These are phyloP conservation scores for Drosophila pseudoananassae DNA, from an alignment of 1,140 invertebrate species.

Conservation along the genomic window DNA sequence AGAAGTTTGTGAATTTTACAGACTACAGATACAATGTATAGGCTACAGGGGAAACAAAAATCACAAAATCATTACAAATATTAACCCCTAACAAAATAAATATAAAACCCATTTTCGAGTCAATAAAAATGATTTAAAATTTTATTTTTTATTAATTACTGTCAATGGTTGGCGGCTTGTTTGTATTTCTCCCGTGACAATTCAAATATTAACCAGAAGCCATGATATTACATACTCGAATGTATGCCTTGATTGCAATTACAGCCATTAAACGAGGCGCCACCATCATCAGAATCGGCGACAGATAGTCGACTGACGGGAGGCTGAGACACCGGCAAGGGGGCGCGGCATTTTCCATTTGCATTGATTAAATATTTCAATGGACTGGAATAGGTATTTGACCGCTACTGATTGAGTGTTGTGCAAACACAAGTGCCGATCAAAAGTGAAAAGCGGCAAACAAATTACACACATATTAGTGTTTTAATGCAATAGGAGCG, in stretches of 20 bases:
- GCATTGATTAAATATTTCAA: conserved; percentile 57
- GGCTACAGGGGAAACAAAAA: too few species aligned
- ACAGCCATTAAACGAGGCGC: conserved; percentile 39
- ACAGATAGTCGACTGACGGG: conserved; percentile 10
- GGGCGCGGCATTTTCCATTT: conserved; percentile 33
- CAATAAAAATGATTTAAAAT: not conserved
- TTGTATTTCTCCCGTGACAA: conserved; percentile 7
- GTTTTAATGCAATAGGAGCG: conserved; percentile 53
- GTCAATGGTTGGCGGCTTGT: not conserved
- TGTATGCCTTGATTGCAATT: conserved; percentile 26
- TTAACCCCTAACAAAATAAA: not conserved
- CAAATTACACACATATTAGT: conserved; percentile 27
- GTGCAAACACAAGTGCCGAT: conserved; percentile 46
- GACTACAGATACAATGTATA: not conserved
- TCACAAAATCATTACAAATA: not conserved
- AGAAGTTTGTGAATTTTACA: not conserved
- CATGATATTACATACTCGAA: conserved; percentile 1
- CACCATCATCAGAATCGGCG: conserved; percentile 36
- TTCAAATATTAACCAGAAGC: conserved; percentile 33
- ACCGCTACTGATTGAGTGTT: conserved; percentile 37
- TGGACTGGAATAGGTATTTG: conserved; percentile 29
- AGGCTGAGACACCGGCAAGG: not conserved
- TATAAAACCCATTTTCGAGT: too few species aligned
- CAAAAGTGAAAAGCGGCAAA: conserved; percentile 25
- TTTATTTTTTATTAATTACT: conserved; percentile 25